Conservation (phyloP, 2,113 vertebrate species). For the Microcebus murinus region DNA sequence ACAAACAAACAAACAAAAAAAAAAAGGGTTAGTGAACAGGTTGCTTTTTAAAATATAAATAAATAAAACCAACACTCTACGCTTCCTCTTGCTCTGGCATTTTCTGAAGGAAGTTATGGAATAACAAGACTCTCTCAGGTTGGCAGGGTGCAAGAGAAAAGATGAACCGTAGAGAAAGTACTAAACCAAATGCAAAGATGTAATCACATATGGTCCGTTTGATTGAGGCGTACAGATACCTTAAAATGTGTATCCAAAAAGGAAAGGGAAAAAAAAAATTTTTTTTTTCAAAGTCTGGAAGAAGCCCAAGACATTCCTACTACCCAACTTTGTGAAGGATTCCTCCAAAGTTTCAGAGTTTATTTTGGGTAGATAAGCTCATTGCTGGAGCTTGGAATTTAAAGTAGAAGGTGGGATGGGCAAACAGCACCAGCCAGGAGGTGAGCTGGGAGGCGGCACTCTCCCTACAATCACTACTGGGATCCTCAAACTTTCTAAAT, state of each 20-base stretch:
- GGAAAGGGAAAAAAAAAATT: constrained; percentile 54
- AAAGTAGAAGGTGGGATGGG: constrained; percentile 8
- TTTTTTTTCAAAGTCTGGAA: constrained; percentile 20
- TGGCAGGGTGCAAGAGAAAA: constrained; percentile 71
- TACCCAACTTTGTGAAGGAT: constrained; percentile 51
- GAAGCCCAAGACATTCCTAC: constrained; percentile 67
- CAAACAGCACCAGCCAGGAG: not conserved
- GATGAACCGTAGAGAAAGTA: constrained; percentile 75
- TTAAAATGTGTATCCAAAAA: constrained; percentile 60
- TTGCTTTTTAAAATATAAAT: constrained; percentile 51
- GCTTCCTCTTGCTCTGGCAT: constrained; percentile 67
- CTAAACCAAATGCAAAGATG: constrained; percentile 77
- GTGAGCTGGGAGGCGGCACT: not conserved
- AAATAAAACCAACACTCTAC: not conserved
- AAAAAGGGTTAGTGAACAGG: constrained; percentile 66
- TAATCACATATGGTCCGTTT: constrained; percentile 56
- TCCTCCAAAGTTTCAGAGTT: constrained; percentile 62
- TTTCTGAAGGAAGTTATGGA: constrained; percentile 75
- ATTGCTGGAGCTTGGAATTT: constrained; percentile 6
- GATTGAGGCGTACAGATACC: constrained; percentile 64
- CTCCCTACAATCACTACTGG: not conserved
- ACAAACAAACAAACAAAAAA: no score
- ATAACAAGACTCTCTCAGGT: constrained; percentile 65
- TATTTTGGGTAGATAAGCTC: constrained; percentile 67
- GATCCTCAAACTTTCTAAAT: constrained; percentile 81